Percentiles rank a stretch among this genome's conserved stretches.
Conservation (phyloP, 1,140 invertebrate species). For the Drosophila leontia region DNA sequence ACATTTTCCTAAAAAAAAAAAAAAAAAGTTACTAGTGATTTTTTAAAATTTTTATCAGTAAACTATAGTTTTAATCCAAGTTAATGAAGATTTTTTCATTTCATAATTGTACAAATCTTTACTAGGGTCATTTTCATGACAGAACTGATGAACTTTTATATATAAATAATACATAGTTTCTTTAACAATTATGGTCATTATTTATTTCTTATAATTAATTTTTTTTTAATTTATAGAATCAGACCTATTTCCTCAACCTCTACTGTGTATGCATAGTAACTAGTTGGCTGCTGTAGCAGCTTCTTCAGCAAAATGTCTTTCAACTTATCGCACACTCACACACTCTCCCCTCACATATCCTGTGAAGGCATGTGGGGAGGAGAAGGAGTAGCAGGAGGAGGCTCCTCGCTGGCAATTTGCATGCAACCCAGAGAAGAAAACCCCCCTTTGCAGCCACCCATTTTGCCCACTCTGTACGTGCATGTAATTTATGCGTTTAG, state of each 20-base stretch:
- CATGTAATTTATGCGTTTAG: constrained; percentile 84
- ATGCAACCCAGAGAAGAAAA: constrained; percentile 47
- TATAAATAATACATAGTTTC: too few species aligned
- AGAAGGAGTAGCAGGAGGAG: constrained; percentile 19
- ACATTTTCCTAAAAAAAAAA: too few species aligned
- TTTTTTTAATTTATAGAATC: not conserved
- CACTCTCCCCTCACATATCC: constrained; percentile 19
- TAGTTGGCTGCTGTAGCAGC: constrained; percentile 76
- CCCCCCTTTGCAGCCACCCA: constrained; percentile 27
- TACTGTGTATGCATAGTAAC: constrained; percentile 30
- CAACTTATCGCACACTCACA: constrained; percentile 70
- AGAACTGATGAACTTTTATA: too few species aligned
- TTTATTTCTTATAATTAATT: too few species aligned
- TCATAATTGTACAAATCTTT: too few species aligned
- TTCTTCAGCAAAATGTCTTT: constrained; percentile 80
- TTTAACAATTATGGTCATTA: too few species aligned
- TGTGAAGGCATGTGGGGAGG: constrained; percentile 33
- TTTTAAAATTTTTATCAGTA: too few species aligned
- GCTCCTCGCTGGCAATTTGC: constrained; percentile 66
- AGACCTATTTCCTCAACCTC: not conserved
- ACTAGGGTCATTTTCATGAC: too few species aligned
- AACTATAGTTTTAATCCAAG: too few species aligned
- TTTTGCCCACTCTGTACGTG: constrained; percentile 66
- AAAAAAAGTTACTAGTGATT: too few species aligned
- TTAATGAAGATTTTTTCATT: too few species aligned